Evolutionary conservation across 2,888 invertebrate genomes (phyloP), one percentile per base, ranked within the genome.

Genomic region (Synergus itoensis): DNA sequence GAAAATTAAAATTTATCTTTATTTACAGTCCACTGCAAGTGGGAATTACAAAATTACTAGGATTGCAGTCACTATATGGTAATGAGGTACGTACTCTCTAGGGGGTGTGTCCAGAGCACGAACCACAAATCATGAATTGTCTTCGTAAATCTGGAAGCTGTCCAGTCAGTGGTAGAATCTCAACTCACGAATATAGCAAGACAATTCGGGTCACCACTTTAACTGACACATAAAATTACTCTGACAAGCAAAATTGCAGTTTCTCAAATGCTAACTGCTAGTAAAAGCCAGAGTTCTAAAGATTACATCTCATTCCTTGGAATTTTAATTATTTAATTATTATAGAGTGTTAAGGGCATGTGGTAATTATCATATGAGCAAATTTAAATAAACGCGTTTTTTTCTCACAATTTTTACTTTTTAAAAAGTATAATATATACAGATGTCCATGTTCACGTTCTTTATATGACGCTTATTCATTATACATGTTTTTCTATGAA

Each of bases 131-230:
- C 60, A 21, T 60, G 60, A 21, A 60, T 60, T 60, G 60, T 60
- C 60, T 60, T 21, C 60, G 60, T 60, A 60, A 60, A 60, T 60
- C 60, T 60, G 21, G 60, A 60, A 60, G 60, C 60, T 60, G 18
- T 28, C 18, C 21, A 21, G 21, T 21, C 21, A 21, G 21, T 21
- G 12, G 21, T 60, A 28, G 4, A 60, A 21, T 21, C 60, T 28
- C 60, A 60, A 60, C 60, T 60, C 21, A 21, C 60, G 12, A 60
- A 65, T 65, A 40, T 65, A 65, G 16, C n/a, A 65, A 41, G 41
- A 65, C 41, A 41, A 65, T 41, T 41, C 18, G 65, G 65, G 65
- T 65, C 65, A 65, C n/a, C 65, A 40, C 40, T 65, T 65, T n/a
- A 65, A 11, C 41, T 18, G 3, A 3, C 16, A 64, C 4, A 64